Percentiles rank a stretch among this genome's conserved stretches.
These are phyloP conservation scores for Latrodectus elegans DNA, from an alignment of 2,888 invertebrate species.

Conservation along the genomic window DNA sequence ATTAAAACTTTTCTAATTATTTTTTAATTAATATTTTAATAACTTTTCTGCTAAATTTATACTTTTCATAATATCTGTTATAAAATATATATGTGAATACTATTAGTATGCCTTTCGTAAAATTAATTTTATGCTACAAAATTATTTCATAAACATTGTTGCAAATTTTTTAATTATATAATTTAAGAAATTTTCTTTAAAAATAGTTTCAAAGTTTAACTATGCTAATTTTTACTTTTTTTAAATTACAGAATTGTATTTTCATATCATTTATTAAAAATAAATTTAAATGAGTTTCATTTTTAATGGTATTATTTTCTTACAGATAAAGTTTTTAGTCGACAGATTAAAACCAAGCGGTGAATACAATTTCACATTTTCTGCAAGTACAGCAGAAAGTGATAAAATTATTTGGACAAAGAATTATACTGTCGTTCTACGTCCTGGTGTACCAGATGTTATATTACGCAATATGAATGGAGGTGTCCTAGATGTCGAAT, in stretches of 20 bases:
- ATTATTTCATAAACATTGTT: too few species aligned
- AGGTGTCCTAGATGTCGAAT: conserved; percentile 2
- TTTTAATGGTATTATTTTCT: background rate
- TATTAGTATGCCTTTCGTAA: too few species aligned
- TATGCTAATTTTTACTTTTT: background rate
- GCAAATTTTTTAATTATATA: too few species aligned
- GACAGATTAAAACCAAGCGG: background rate
- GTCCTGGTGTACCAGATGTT: conserved; percentile 34
- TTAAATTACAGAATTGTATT: background rate
- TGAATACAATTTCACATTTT: background rate
- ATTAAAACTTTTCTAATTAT: too few species aligned
- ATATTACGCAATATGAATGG: conserved; percentile 5
- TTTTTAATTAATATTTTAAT: too few species aligned
- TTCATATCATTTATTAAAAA: background rate
- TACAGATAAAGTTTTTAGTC: background rate
- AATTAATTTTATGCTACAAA: too few species aligned
- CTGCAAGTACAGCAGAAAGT: background rate
- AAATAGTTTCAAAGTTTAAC: background rate
- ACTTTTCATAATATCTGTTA: too few species aligned
- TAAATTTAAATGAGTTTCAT: background rate
- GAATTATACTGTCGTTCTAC: conserved; percentile 9
- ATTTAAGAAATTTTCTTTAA: too few species aligned
- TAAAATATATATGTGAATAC: too few species aligned
- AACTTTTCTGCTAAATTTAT: too few species aligned
- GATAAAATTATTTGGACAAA: background rate